phyloP scores from a whole-genome alignment of 2,113 vertebrate species.

The Antennarius striatus region DNA sequence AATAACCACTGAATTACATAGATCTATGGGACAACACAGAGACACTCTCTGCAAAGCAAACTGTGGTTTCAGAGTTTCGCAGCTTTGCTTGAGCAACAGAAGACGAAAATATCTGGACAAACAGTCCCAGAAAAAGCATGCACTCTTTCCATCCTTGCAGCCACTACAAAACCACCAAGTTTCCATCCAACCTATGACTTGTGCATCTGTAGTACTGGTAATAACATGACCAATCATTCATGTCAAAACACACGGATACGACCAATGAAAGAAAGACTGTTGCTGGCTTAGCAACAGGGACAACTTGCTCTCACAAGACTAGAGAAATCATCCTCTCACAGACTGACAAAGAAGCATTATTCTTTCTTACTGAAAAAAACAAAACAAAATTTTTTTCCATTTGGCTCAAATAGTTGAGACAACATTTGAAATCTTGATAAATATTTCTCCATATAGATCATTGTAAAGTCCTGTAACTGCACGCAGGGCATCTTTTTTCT shows the following conservation, averaged over 20 bases:
- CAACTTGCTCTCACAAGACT: conserved; percentile 36
- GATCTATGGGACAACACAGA: conserved; percentile 48
- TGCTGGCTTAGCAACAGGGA: conserved; percentile 32
- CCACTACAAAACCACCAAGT: not conserved
- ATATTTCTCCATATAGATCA: not conserved
- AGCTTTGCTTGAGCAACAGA: not conserved
- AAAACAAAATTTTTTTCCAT: not conserved
- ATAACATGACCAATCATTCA: conserved; percentile 8
- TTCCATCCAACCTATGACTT: conserved; percentile 8
- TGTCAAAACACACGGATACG: conserved; percentile 22
- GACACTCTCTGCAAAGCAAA: conserved; percentile 31
- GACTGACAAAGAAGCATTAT: conserved; percentile 33
- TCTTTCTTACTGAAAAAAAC: not conserved
- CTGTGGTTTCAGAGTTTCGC: conserved; percentile 4
- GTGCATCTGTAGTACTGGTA: not conserved
- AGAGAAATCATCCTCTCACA: conserved; percentile 6
- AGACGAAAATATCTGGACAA: conserved; percentile 8
- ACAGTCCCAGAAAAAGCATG: not conserved
- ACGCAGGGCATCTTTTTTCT: not conserved
- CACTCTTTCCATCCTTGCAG: not conserved
- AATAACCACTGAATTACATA: conserved; percentile 68
- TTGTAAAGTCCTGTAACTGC: conserved; percentile 2
- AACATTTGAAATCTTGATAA: conserved; percentile 5
- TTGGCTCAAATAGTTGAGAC: not conserved
- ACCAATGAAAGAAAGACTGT: conserved; percentile 30